Evolutionary conservation across 2,797 vertebrate species (phyloP), one percentile per base, ranked within the genome.

Genomic region (Galaxias olidus): DNA sequence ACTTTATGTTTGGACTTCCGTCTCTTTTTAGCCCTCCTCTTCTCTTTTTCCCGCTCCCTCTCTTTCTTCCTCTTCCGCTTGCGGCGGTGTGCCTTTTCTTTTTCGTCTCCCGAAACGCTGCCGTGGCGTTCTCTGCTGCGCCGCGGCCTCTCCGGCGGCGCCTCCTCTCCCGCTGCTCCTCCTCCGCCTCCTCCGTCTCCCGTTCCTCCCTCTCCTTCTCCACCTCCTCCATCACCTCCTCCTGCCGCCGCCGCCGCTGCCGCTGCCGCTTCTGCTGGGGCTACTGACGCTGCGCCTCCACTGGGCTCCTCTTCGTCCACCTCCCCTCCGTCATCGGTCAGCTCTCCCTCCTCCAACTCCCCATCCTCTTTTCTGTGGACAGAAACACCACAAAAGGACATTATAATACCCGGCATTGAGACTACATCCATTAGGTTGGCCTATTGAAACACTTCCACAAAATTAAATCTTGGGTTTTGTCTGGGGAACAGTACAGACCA

Each of bases 1-100:
- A 98, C 96, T 90, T 97, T 98, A 84, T 98, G 96, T 75, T 96
- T 97, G 20, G 96, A 97, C 87, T 95, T 98, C 72, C 96, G 92
- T 73, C 96, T 96, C 75, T 97, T 98, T 87, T 98, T 98, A 0
- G 95, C 77, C 47, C 95, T 90, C 75, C 95, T 93, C 79, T 98
- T 98, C 82, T 97, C 96, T 9, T 95, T 90, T 69, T 96, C 95
- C 17, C 93, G 81, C 65, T 98, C 96, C 56, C 89, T 82, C 71
- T 98, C 94, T 76, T 94, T 96, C 87, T 94, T 93, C 17, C 95
- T 91, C 62, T 98, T 98, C 65, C 95, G 90, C 67, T 95, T 97
- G 44, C 95, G 91, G 2, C 96, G 88, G 69, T 97, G 96, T 18
- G 91, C 69, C 58, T 95, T 92, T 54, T 98, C 96, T 57, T 95